Evolutionary conservation across 2,113 vertebrate species (phyloP).

Genomic region (Gallinago jamesoni): DNA sequence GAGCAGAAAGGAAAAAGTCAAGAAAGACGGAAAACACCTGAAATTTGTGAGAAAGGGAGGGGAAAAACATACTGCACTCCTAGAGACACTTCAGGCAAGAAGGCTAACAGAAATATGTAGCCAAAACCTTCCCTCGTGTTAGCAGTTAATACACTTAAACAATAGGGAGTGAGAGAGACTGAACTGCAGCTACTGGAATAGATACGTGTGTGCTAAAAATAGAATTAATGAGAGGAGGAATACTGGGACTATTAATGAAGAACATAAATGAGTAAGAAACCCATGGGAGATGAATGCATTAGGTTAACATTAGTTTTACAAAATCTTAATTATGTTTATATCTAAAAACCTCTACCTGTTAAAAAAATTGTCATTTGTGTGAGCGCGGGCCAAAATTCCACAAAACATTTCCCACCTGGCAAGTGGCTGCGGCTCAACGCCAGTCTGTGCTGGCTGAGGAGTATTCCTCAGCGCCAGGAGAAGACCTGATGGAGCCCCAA

Average conservation of each 20-base stretch:
- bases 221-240: conserved; percentile 69
- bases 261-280: conserved; percentile 66
- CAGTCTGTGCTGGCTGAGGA: neutral
- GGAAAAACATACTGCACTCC: neutral
- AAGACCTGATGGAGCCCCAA: neutral
- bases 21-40: neutral
- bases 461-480: neutral
- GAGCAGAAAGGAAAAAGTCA: neutral
- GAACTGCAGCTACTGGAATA: neutral
- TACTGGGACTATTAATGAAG: conserved; percentile 60
- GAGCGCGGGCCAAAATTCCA: neutral
- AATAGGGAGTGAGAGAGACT: neutral
- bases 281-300: conserved; percentile 51
- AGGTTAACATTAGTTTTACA: conserved; percentile 54
- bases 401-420: neutral
- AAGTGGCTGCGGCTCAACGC: neutral
- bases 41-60: neutral
- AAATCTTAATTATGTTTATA: conserved; percentile 30
- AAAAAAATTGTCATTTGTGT: neutral
- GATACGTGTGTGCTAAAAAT: conserved; percentile 23
- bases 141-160: neutral
- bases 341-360: conserved; percentile 1
- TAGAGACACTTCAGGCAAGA: neutral
- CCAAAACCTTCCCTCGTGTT: neutral
- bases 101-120: neutral